Evolutionary conservation across 2,888 invertebrate species (phyloP).

Genomic region (Spialia ferax): DNA sequence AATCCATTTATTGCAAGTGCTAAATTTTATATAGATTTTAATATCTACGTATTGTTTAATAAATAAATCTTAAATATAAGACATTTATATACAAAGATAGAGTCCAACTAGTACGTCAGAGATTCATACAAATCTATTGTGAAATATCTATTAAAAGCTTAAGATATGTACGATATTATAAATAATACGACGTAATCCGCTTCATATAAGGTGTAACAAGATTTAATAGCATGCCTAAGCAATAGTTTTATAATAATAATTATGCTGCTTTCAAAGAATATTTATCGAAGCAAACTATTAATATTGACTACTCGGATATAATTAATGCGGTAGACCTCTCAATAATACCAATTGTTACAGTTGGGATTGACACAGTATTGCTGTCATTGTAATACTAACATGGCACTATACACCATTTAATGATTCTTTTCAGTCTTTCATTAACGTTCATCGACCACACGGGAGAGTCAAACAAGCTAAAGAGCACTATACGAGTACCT

Average conservation of each 20-base stretch:
- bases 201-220: constrained; percentile 18
- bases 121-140: constrained; percentile 69
- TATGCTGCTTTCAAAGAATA: constrained; percentile 33
- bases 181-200: constrained; percentile 30
- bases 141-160: constrained; percentile 60
- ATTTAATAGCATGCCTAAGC: constrained; percentile 26
- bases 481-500: constrained; percentile 48
- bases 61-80: constrained; percentile 66
- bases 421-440: constrained; percentile 81
- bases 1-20: constrained; percentile 42
- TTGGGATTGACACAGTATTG: constrained; percentile 52
- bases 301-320: constrained; percentile 31
- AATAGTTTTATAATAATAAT: constrained; percentile 28
- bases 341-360: constrained; percentile 66
- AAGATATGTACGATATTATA: constrained; percentile 39
- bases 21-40: constrained; percentile 42
- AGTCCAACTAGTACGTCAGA: constrained; percentile 64
- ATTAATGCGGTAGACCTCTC: constrained; percentile 53
- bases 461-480: constrained; percentile 30
- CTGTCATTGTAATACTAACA: constrained; percentile 77
- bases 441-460: constrained; percentile 54
- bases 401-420: constrained; percentile 81
- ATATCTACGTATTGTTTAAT: constrained; percentile 66
- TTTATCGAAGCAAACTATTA: constrained; percentile 35
- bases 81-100: constrained; percentile 68